Percentiles rank a stretch among this genome's conserved stretches.
phyloP scores from a whole-genome alignment of 2,888 invertebrate genomes.

The Acanthoscelides obtectus region DNA sequence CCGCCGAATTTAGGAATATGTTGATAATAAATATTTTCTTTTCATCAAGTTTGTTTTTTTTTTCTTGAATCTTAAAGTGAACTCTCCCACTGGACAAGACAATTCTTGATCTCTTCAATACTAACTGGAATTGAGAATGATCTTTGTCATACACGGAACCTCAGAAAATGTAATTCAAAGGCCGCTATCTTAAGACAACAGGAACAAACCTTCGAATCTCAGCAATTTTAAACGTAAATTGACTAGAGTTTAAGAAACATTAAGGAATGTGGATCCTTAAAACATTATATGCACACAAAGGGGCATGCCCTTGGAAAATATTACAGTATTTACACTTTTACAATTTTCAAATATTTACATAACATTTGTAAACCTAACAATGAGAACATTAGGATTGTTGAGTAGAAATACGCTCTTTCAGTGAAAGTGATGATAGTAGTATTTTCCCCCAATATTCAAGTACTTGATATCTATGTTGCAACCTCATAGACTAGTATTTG shows the following conservation, averaged over 20 bases:
- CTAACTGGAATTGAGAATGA: not conserved
- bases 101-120: no score
- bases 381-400: not conserved
- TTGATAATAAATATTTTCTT: no score
- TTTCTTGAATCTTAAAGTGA: no score
- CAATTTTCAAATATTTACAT: not conserved
- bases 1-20: no score
- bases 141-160: not conserved
- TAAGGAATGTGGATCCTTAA: not conserved
- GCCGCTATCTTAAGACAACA: not conserved
- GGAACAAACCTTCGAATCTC: not conserved
- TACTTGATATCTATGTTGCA: no score
- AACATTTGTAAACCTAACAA: not conserved
- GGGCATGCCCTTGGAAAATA: not conserved
- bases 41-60: no score
- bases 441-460: no score
- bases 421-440: not conserved
- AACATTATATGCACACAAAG: not conserved
- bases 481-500: no score
- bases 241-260: slow-evolving; percentile 38
- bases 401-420: not conserved
- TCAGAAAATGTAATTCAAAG: not conserved
- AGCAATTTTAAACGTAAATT: slow-evolving; percentile 14
- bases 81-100: no score
- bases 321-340: not conserved